Evolutionary conservation across 2,888 invertebrate genomes (phyloP).

Genomic region (Coleophora deauratella): DNA sequence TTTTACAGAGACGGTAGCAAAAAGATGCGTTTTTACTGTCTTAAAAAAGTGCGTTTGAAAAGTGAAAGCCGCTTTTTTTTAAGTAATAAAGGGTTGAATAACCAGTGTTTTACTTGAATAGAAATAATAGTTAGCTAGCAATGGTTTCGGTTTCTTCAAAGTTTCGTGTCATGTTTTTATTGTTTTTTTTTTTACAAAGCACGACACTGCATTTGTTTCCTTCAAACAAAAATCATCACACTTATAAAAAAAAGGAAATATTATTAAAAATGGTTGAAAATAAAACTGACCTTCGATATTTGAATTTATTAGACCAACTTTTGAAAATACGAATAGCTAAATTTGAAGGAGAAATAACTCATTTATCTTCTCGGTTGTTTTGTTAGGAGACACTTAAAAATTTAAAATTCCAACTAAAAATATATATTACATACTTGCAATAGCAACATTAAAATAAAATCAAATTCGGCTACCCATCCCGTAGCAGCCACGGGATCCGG

Average conservation of each 20-base stretch:
- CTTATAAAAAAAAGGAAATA: no score
- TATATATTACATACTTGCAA: slow-evolving; percentile 39
- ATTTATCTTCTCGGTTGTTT: no score
- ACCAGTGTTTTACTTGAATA: slow-evolving; percentile 4
- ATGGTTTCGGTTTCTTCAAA: slow-evolving; percentile 14
- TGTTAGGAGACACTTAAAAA: no score
- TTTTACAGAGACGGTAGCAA: slow-evolving; percentile 37
- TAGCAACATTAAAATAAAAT: slow-evolving; percentile 41
- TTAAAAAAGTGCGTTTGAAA: slow-evolving; percentile 35
- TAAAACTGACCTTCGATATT: no score
- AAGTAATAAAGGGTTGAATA: slow-evolving; percentile 10
- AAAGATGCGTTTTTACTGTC: slow-evolving; percentile 26
- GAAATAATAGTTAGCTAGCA: no score
- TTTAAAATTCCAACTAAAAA: slow-evolving; percentile 9
- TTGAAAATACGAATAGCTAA: no score
- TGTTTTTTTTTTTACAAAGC: no score
- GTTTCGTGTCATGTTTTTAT: slow-evolving; percentile 19
- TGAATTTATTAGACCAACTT: no score
- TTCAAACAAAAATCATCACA: no score
- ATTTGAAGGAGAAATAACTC: no score
- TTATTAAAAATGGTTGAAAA: no score
- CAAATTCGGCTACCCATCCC: slow-evolving; percentile 43
- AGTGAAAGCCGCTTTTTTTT: slow-evolving; percentile 47
- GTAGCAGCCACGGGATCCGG: slow-evolving; percentile 41
- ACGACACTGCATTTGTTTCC: no score